phyloP scores from a whole-genome alignment of 2,888 invertebrate species.

The Halocaridina rubra region DNA sequence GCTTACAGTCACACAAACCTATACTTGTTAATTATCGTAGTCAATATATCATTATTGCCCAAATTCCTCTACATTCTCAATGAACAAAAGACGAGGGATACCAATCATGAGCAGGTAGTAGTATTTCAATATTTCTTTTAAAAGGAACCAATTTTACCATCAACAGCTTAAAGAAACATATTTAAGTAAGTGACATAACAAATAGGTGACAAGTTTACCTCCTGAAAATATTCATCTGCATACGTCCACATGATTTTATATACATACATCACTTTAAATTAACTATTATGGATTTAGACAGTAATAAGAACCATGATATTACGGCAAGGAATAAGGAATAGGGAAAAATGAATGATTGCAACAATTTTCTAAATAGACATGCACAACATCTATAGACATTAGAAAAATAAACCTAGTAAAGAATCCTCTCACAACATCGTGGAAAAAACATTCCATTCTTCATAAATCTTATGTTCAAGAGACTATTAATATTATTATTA shows the following conservation, averaged over 20 bases:
- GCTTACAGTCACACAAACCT: not conserved
- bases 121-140: too few relatives aligned
- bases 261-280: conserved; percentile 35
- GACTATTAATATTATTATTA: too few relatives aligned
- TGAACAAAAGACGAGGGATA: conserved; percentile 14
- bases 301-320: conserved; percentile 29
- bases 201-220: too few relatives aligned
- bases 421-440: conserved; percentile 43
- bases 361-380: conserved; percentile 42
- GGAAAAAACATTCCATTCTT: conserved; percentile 47
- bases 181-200: too few relatives aligned
- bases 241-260: conserved; percentile 17
- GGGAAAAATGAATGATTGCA: conserved; percentile 22
- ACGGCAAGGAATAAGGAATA: conserved; percentile 43
- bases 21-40: conserved; percentile 28
- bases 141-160: too few relatives aligned
- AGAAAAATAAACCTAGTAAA: conserved; percentile 58
- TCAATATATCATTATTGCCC: not conserved
- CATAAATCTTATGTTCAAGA: conserved; percentile 5
- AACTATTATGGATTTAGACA: conserved; percentile 41
- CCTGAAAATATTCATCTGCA: not conserved
- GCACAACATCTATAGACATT: conserved; percentile 46
- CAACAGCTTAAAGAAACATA: too few relatives aligned
- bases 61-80: conserved; percentile 11
- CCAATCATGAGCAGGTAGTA: too few relatives aligned